These are phyloP conservation scores for Megalurothrips usitatus DNA, from an alignment of 2,888 invertebrate genomes.

Conservation along the genomic window DNA sequence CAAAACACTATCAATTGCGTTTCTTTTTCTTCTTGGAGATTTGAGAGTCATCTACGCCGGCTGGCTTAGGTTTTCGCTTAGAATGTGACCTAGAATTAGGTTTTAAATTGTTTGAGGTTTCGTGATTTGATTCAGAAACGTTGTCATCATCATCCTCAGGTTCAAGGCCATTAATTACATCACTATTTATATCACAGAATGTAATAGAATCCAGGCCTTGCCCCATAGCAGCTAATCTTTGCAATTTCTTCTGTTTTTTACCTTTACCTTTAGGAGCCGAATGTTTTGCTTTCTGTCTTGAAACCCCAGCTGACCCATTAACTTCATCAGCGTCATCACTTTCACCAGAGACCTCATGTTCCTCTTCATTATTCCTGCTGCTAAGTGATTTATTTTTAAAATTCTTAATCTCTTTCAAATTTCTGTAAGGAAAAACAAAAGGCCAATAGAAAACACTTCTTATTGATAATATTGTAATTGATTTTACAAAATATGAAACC, in stretches of 20 bases:
- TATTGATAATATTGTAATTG: too few relatives aligned
- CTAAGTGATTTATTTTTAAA: neutral
- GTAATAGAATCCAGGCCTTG: constrained; percentile 4
- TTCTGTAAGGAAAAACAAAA: too few relatives aligned
- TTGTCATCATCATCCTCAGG: neutral
- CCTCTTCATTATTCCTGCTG: neutral
- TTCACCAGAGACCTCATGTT: neutral
- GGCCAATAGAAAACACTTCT: too few relatives aligned
- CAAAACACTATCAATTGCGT: neutral
- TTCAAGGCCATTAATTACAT: neutral
- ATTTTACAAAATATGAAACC: neutral
- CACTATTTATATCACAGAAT: neutral
- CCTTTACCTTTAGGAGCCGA: neutral
- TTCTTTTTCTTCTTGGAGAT: neutral
- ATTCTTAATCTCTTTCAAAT: neutral
- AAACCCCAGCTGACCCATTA: too few relatives aligned
- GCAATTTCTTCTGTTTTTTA: neutral
- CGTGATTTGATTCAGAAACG: neutral
- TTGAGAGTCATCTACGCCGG: neutral
- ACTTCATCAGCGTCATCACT: neutral
- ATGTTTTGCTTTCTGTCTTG: too few relatives aligned
- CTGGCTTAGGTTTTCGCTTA: neutral
- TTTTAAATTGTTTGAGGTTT: neutral
- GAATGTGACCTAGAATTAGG: neutral
- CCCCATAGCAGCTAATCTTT: neutral